Evolutionary conservation across 2,888 invertebrate genomes (phyloP).

Genomic region (Eupsilia transversa): DNA sequence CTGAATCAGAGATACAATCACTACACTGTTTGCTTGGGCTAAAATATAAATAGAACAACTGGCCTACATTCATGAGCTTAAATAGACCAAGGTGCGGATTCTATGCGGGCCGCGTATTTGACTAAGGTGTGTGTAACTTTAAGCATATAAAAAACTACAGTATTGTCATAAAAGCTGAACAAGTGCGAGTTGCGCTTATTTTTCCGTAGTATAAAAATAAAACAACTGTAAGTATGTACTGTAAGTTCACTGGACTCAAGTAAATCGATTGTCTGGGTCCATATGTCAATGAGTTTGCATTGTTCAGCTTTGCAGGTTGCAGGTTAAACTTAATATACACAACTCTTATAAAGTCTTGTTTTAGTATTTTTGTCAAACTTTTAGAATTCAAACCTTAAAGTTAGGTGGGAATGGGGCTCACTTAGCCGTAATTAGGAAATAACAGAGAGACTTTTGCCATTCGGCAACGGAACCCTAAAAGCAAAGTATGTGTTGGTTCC

Average conservation of each 20-base stretch:
- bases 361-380: constrained; percentile 17
- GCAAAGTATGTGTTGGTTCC: constrained; percentile 62
- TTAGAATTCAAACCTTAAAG: constrained; percentile 34
- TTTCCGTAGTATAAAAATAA: background rate
- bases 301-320: background rate
- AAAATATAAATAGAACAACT: constrained; percentile 52
- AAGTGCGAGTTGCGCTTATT: background rate
- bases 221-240: background rate
- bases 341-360: background rate
- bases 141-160: constrained; percentile 4
- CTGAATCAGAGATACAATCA: constrained; percentile 42
- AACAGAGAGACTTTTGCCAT: constrained; percentile 23
- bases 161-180: constrained; percentile 10
- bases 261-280: constrained; percentile 26
- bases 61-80: constrained; percentile 52
- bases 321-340: constrained; percentile 11
- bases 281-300: background rate
- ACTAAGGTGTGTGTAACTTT: constrained; percentile 16
- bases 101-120: constrained; percentile 6
- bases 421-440: constrained; percentile 29
- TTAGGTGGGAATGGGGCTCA: constrained; percentile 19
- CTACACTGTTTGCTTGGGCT: constrained; percentile 30
- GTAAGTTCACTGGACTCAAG: constrained; percentile 23
- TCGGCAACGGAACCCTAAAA: constrained; percentile 43
- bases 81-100: constrained; percentile 26